A percentile compares a stretch with the other conserved stretches of the same genome.
phyloP scores from a whole-genome alignment of 2,888 invertebrate species.

The Daptonema setosum region DNA sequence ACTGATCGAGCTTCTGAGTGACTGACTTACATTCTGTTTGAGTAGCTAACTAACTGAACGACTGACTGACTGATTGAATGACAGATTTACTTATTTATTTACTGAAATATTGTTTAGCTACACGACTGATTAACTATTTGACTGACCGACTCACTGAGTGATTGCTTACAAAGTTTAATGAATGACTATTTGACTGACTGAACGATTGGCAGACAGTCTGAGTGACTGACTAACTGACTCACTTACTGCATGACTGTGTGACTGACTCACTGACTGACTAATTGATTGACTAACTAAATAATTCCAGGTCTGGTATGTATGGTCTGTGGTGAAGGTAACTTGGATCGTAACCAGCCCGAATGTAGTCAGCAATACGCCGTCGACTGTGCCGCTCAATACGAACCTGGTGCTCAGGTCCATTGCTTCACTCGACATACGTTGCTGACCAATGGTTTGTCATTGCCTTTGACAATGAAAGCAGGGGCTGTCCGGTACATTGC shows the following conservation, averaged over 20 bases:
- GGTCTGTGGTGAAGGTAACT: slow-evolving; percentile 17
- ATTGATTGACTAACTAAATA: not conserved
- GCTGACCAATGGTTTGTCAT: slow-evolving; percentile 1
- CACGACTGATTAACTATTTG: too few relatives aligned
- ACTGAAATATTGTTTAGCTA: too few relatives aligned
- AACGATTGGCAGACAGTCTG: not conserved
- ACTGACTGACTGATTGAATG: too few relatives aligned
- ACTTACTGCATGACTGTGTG: not conserved
- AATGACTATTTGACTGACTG: not conserved
- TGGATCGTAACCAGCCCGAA: not conserved
- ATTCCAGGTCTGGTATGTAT: slow-evolving; percentile 13
- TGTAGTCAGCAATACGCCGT: slow-evolving; percentile 1
- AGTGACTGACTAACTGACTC: not conserved
- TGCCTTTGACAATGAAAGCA: too few relatives aligned
- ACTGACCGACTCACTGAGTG: too few relatives aligned
- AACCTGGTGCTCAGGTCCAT: not conserved
- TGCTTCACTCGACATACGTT: slow-evolving; percentile 2
- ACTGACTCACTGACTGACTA: not conserved
- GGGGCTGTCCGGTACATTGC: not conserved
- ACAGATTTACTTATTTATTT: too few relatives aligned
- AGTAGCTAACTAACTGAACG: too few relatives aligned
- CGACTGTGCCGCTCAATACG: slow-evolving; percentile 1
- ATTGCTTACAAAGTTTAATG: too few relatives aligned
- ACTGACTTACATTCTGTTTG: not conserved
- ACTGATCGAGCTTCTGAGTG: too few relatives aligned